Evolutionary conservation across 1,140 invertebrate species (phyloP).

Genomic region (Calephelis nemesis): DNA sequence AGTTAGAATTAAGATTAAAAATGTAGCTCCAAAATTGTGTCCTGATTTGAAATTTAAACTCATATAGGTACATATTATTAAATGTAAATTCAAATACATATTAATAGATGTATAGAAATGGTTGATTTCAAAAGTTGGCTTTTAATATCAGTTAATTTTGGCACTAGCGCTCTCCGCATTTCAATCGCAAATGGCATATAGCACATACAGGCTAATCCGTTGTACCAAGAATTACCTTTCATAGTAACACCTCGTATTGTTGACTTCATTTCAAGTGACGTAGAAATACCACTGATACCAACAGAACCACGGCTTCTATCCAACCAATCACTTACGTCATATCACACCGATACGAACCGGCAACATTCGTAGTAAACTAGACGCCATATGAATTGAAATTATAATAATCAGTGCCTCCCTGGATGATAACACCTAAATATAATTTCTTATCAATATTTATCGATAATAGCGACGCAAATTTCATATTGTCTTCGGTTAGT

Average conservation of each 20-base stretch:
- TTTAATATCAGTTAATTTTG: too few relatives aligned
- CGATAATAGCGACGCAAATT: constrained; percentile 40
- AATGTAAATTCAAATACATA: too few relatives aligned
- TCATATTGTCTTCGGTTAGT: constrained; percentile 37
- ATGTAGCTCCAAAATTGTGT: too few relatives aligned
- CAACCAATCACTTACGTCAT: constrained; percentile 12
- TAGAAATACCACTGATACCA: constrained; percentile 1
- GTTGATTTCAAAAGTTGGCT: too few relatives aligned
- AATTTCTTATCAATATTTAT: constrained; percentile 48
- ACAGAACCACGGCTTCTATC: constrained; percentile 4
- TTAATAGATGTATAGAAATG: too few relatives aligned
- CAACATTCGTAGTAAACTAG: not conserved
- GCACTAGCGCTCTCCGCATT: not conserved
- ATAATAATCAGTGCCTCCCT: constrained; percentile 45
- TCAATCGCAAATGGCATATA: not conserved
- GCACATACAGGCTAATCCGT: not conserved
- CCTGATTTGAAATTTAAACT: too few relatives aligned
- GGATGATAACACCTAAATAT: constrained; percentile 50
- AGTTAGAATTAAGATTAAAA: too few relatives aligned
- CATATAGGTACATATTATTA: too few relatives aligned
- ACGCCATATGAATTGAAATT: constrained; percentile 21
- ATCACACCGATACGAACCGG: not conserved
- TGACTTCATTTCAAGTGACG: not conserved
- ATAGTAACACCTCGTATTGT: not conserved
- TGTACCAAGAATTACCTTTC: constrained; percentile 1